phyloP scores from a whole-genome alignment of 2,888 invertebrate species.

The Latrodectus hesperus region DNA sequence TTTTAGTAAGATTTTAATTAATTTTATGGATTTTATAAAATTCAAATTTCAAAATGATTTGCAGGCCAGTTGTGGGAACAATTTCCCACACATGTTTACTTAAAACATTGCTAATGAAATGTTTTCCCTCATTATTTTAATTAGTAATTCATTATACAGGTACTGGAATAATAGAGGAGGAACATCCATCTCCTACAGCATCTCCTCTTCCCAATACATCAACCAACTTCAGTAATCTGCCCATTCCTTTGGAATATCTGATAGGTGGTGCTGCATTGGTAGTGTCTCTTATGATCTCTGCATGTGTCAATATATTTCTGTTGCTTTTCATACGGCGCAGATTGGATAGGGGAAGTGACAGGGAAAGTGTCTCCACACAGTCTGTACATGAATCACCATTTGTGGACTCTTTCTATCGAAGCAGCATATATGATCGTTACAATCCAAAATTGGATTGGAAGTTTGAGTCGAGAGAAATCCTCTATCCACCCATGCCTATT shows the following conservation, averaged over 20 bases:
- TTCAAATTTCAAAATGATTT: no score
- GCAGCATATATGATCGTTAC: conserved; percentile 50
- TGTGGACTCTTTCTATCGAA: conserved; percentile 24
- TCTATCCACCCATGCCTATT: conserved; percentile 67
- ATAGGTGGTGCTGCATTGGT: conserved; percentile 58
- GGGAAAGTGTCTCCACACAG: conserved; percentile 24
- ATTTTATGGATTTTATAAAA: no score
- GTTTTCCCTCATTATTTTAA: background rate
- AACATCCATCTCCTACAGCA: conserved; percentile 36
- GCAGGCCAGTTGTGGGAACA: no score
- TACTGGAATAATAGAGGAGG: conserved; percentile 56
- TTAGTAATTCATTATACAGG: conserved; percentile 18
- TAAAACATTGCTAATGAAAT: no score
- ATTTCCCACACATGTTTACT: no score
- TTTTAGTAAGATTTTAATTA: no score
- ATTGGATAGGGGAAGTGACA: conserved; percentile 25
- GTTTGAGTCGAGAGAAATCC: conserved; percentile 61
- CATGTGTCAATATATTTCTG: conserved; percentile 62
- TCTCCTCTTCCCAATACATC: background rate
- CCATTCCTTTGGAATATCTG: conserved; percentile 46
- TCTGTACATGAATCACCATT: conserved; percentile 38
- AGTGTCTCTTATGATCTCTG: conserved; percentile 43
- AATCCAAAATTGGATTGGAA: conserved; percentile 53
- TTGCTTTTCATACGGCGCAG: conserved; percentile 37
- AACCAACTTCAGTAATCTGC: background rate